A percentile compares a stretch with the other conserved stretches of the same genome.
Evolutionary conservation across 1,140 invertebrate species (phyloP).

Genomic region (Schmidtea mediterranea): DNA sequence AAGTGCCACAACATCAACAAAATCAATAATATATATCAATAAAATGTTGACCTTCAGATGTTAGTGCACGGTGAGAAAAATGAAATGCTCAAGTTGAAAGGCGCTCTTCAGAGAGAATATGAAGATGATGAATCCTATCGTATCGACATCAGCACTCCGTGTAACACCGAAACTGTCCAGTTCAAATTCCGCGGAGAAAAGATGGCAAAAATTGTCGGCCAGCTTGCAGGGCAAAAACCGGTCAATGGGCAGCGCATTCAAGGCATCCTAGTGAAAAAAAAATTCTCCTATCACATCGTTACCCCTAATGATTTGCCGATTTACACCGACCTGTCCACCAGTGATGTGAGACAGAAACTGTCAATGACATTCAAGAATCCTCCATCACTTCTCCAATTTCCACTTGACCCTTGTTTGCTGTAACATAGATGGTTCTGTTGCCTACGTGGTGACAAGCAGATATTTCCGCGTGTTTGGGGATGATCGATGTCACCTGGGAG

Average conservation of each 20-base stretch:
- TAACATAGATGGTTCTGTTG: not conserved
- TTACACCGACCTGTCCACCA: not conserved
- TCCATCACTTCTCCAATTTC: not conserved
- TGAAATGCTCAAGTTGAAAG: slow-evolving; percentile 82
- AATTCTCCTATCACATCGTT: slow-evolving; percentile 89
- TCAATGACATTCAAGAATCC: not conserved
- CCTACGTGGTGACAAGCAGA: slow-evolving; percentile 38
- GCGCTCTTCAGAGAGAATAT: slow-evolving; percentile 71
- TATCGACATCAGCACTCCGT: slow-evolving; percentile 57
- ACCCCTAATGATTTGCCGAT: not conserved
- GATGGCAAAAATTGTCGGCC: slow-evolving; percentile 84
- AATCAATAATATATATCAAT: no score
- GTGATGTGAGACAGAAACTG: not conserved
- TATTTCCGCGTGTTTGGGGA: slow-evolving; percentile 39
- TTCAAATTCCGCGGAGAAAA: slow-evolving; percentile 90
- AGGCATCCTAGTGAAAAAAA: slow-evolving; percentile 76
- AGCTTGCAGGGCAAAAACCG: slow-evolving; percentile 51
- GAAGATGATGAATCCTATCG: slow-evolving; percentile 38
- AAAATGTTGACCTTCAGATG: slow-evolving; percentile 31
- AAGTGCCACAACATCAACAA: no score
- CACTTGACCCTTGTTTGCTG: not conserved
- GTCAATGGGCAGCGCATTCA: slow-evolving; percentile 48
- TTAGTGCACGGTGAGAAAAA: slow-evolving; percentile 94
- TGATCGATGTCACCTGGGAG: slow-evolving; percentile 53
- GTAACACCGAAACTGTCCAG: slow-evolving; percentile 70